Evolutionary conservation across 2,888 invertebrate genomes (phyloP).

Genomic region (Euzetes globulus): DNA sequence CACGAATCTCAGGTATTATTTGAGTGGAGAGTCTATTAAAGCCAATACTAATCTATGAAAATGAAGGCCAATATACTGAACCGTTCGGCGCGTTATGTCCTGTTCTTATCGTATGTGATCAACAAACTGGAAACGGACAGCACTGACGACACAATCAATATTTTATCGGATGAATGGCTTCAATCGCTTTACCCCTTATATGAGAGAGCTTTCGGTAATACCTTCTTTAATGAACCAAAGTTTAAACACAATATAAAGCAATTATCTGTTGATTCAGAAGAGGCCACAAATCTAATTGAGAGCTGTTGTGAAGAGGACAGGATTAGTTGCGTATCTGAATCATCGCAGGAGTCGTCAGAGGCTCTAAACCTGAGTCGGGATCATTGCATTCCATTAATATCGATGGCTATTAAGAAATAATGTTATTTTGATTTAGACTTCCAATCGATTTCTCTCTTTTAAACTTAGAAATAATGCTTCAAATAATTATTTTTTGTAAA

Average conservation of each 20-base stretch:
- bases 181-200: not conserved
- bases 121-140: not conserved
- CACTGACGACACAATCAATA: not conserved
- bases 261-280: not conserved
- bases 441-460: too few relatives aligned
- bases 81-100: constrained; percentile 15
- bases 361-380: not conserved
- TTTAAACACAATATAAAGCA: not conserved
- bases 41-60: not conserved
- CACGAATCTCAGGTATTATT: constrained; percentile 14
- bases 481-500: not conserved
- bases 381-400: not conserved
- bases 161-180: constrained; percentile 4
- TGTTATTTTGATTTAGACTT: too few relatives aligned
- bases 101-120: constrained; percentile 5
- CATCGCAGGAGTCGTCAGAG: too few relatives aligned
- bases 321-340: not conserved
- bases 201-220: not conserved
- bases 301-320: not conserved
- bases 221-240: not conserved
- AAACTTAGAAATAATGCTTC: too few relatives aligned
- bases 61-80: not conserved
- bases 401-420: too few relatives aligned
- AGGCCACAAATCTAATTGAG: not conserved
- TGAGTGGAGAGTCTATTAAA: not conserved